These are phyloP conservation scores for Eueremaeus valkanovi DNA, from an alignment of 2,888 invertebrate species.

Conservation along the genomic window DNA sequence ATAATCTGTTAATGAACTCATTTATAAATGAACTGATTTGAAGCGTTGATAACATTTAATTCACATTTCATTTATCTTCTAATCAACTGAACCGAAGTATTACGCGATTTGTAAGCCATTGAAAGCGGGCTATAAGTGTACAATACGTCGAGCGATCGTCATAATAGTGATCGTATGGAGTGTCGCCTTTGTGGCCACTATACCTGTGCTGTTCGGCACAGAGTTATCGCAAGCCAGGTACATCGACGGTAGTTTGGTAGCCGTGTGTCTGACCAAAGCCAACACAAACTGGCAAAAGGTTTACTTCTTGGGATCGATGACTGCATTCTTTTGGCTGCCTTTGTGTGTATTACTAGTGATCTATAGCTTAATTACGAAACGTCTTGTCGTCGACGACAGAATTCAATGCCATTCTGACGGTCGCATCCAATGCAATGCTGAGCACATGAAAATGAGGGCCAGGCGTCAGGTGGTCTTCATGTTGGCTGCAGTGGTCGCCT, in stretches of 20 bases:
- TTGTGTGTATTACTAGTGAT: conserved; percentile 72
- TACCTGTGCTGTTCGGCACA: conserved; percentile 78
- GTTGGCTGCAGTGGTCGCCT: conserved; percentile 80
- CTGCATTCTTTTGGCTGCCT: conserved; percentile 78
- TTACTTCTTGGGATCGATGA: conserved; percentile 69
- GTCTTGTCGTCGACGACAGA: conserved; percentile 63
- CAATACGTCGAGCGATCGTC: conserved; percentile 51
- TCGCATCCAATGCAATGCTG: conserved; percentile 16
- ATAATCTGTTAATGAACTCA: neutral
- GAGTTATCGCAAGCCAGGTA: conserved; percentile 68
- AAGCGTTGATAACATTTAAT: too few relatives aligned
- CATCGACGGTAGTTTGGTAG: conserved; percentile 66
- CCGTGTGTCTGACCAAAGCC: conserved; percentile 73
- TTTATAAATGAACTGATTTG: neutral
- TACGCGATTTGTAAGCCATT: conserved; percentile 89
- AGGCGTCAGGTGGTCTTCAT: conserved; percentile 82
- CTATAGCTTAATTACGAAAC: conserved; percentile 78
- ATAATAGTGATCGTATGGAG: conserved; percentile 53
- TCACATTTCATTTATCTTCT: neutral
- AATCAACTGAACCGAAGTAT: conserved; percentile 54
- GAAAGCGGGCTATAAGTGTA: conserved; percentile 60
- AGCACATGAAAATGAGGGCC: conserved; percentile 41
- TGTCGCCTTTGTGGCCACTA: conserved; percentile 50
- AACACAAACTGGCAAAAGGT: conserved; percentile 71
- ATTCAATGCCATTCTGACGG: conserved; percentile 22